phyloP scores from a whole-genome alignment of 1,140 invertebrate genomes.

The Littorina saxatilis region DNA sequence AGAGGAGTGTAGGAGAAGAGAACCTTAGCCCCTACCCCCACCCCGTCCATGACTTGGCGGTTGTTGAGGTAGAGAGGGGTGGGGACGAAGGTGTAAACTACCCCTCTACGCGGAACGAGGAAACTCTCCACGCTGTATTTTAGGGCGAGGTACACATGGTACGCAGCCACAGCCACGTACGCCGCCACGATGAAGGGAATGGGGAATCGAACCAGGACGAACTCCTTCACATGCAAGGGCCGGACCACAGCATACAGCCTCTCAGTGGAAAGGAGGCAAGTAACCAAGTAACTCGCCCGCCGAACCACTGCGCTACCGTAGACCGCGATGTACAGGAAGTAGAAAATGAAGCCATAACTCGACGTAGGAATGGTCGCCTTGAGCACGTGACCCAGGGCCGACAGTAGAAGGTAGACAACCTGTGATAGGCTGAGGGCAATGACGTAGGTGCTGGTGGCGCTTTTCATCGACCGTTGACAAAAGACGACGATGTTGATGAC shows the following conservation, averaged over 20 bases:
- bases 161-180: background rate
- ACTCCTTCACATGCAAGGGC: background rate
- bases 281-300: background rate
- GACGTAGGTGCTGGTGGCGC: background rate
- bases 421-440: background rate
- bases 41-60: background rate
- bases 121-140: background rate
- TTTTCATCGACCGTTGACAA: background rate
- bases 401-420: background rate
- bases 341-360: background rate
- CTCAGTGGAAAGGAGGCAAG: background rate
- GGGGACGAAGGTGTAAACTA: background rate
- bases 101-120: background rate
- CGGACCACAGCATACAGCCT: conserved; percentile 3
- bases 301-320: background rate
- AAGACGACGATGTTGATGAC: conserved; percentile 19
- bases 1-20: background rate
- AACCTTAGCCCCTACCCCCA: background rate
- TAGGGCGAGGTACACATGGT: background rate
- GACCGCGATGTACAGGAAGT: background rate
- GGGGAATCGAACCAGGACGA: background rate
- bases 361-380: background rate
- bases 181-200: background rate
- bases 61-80: background rate
- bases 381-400: background rate